These are phyloP conservation scores for Ophonus ardosiacus DNA, from an alignment of 2,888 invertebrate genomes.

Conservation along the genomic window DNA sequence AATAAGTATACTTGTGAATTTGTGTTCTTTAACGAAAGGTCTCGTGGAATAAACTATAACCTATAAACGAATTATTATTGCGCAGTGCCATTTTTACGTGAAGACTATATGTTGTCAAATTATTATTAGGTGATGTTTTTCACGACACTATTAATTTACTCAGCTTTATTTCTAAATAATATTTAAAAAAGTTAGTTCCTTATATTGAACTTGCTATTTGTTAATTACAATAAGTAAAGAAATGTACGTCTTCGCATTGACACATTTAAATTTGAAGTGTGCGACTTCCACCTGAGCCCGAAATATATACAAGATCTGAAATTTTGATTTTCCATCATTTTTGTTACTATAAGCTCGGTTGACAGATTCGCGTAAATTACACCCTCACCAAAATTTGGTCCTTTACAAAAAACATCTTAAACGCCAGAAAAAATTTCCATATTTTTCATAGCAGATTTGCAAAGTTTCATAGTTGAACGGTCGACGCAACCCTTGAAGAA, in stretches of 20 bases:
- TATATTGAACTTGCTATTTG: too few relatives aligned
- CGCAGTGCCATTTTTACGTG: too few relatives aligned
- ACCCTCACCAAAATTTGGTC: background rate
- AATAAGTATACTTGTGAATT: too few relatives aligned
- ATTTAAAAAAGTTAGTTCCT: too few relatives aligned
- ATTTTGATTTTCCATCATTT: background rate
- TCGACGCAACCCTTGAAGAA: slow-evolving; percentile 1
- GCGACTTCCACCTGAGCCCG: background rate
- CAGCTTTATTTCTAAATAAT: too few relatives aligned
- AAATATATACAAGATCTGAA: background rate
- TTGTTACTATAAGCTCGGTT: background rate
- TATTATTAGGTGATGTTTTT: too few relatives aligned
- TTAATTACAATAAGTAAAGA: background rate
- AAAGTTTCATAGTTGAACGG: slow-evolving; percentile 16
- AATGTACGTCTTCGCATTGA: background rate
- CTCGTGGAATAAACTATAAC: too few relatives aligned
- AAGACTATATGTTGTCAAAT: too few relatives aligned
- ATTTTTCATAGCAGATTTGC: slow-evolving; percentile 37
- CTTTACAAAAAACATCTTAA: slow-evolving; percentile 33
- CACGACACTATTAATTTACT: too few relatives aligned
- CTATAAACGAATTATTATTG: too few relatives aligned
- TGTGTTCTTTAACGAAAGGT: too few relatives aligned
- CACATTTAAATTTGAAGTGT: background rate
- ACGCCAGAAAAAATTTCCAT: slow-evolving; percentile 31
- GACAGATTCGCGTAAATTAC: slow-evolving; percentile 13